These are phyloP conservation scores for Drosophila aldrichi DNA, from an alignment of 2,888 invertebrate genomes.

Conservation along the genomic window DNA sequence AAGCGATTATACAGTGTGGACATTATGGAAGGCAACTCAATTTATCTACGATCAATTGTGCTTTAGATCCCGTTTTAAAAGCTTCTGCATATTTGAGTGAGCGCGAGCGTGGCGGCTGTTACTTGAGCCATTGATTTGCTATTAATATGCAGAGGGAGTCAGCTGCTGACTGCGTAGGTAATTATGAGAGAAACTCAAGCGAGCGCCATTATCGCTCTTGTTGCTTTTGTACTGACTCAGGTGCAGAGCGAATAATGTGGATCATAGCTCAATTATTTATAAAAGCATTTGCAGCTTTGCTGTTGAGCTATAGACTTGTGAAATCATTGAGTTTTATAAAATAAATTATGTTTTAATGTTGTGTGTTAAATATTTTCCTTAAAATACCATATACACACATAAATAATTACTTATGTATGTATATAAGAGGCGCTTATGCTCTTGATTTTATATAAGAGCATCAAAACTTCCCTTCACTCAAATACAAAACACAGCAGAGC, in stretches of 20 bases:
- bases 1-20: conserved; percentile 3
- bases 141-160: not conserved
- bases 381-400: too few relatives aligned
- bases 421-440: not conserved
- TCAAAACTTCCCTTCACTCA: not conserved
- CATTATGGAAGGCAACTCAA: not conserved
- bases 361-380: too few relatives aligned
- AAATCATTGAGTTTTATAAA: too few relatives aligned
- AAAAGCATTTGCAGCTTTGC: too few relatives aligned
- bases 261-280: too few relatives aligned
- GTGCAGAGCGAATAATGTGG: too few relatives aligned
- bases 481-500: not conserved
- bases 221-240: not conserved
- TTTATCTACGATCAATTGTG: not conserved
- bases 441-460: not conserved
- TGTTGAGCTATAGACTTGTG: too few relatives aligned
- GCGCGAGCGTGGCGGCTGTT: not conserved
- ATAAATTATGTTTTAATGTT: too few relatives aligned
- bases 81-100: not conserved
- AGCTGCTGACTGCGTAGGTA: not conserved
- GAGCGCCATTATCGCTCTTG: not conserved
- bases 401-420: too few relatives aligned
- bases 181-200: not conserved
- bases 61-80: not conserved
- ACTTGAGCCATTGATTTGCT: not conserved